phyloP scores from a whole-genome alignment of 23 tunicate species.

The Ascidia mentula region DNA sequence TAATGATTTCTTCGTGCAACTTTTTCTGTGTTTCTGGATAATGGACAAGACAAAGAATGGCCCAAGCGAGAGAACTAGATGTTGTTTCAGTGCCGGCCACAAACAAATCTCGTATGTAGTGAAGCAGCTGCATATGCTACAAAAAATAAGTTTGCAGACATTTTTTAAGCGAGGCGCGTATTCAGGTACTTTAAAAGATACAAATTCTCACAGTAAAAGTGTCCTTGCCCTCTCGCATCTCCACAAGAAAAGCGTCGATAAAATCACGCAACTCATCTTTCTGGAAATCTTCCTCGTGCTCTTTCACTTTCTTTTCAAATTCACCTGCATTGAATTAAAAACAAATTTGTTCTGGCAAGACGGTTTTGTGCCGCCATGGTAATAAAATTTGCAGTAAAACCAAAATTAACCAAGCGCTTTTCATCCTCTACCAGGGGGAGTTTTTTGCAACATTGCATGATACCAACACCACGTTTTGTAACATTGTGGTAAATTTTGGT shows the following conservation, averaged over 20 bases:
- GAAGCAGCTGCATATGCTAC: too few relatives aligned
- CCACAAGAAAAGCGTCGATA: slow-evolving; percentile 29
- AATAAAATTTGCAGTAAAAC: too few relatives aligned
- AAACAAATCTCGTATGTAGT: slow-evolving; percentile 28
- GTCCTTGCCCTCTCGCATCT: slow-evolving; percentile 5
- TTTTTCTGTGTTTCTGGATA: slow-evolving; percentile 29
- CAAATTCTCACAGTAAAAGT: background rate
- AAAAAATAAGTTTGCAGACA: too few relatives aligned
- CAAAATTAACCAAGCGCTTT: too few relatives aligned
- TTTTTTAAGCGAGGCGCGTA: background rate
- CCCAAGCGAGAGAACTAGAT: slow-evolving; percentile 43
- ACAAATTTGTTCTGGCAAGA: too few relatives aligned
- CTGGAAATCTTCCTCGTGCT: slow-evolving; percentile 16
- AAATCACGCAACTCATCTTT: slow-evolving; percentile 21
- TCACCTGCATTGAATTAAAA: too few relatives aligned
- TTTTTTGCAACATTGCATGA: too few relatives aligned
- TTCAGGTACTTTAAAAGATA: background rate
- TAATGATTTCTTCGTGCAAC: slow-evolving; percentile 26
- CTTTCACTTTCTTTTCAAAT: slow-evolving; percentile 17
- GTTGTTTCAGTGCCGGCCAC: slow-evolving; percentile 53
- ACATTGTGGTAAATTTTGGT: too few relatives aligned
- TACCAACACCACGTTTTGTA: too few relatives aligned
- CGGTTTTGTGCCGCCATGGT: too few relatives aligned
- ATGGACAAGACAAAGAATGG: slow-evolving; percentile 5
- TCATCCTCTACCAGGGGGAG: too few relatives aligned